Evolutionary conservation across 30 jellyfish, hydroid and myxozoan genomes (phyloP).

Genomic region (Turritopsis rubra): DNA sequence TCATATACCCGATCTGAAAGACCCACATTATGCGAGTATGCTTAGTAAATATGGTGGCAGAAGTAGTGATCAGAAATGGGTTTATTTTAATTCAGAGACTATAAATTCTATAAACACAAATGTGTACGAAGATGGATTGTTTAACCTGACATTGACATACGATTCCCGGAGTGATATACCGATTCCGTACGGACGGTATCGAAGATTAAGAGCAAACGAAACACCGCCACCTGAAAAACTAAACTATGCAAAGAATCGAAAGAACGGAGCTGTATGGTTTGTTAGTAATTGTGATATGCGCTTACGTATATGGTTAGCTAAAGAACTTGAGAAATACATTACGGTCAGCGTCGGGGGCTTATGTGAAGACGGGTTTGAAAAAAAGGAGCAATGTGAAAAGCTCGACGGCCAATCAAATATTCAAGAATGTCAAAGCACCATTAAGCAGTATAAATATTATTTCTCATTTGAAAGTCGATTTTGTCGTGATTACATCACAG

Average conservation of each 20-base stretch:
- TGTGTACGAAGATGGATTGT: conserved; percentile 35
- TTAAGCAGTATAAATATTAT: conserved; percentile 42
- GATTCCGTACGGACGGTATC: conserved; percentile 55
- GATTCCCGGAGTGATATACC: conserved; percentile 51
- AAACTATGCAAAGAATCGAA: conserved; percentile 46
- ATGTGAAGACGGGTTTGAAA: conserved; percentile 26
- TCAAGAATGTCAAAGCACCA: conserved; percentile 27
- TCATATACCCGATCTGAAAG: conserved; percentile 10
- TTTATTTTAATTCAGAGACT: not conserved
- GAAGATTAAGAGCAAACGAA: not conserved
- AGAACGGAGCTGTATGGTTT: conserved; percentile 52
- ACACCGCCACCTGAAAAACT: not conserved
- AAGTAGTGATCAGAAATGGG: conserved; percentile 5
- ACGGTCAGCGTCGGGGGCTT: conserved; percentile 60
- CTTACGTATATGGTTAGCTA: conserved; percentile 47
- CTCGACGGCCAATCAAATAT: not conserved
- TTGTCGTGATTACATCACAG: conserved; percentile 76
- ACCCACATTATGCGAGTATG: not conserved
- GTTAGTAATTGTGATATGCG: conserved; percentile 56
- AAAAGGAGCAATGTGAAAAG: conserved; percentile 27
- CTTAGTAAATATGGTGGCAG: conserved; percentile 12
- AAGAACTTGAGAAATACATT: conserved; percentile 42
- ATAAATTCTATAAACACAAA: not conserved
- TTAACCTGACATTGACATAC: conserved; percentile 84
- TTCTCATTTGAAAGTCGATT: conserved; percentile 61